Evolutionary conservation across 2,888 invertebrate genomes (phyloP).

Genomic region (Rhagium mordax): DNA sequence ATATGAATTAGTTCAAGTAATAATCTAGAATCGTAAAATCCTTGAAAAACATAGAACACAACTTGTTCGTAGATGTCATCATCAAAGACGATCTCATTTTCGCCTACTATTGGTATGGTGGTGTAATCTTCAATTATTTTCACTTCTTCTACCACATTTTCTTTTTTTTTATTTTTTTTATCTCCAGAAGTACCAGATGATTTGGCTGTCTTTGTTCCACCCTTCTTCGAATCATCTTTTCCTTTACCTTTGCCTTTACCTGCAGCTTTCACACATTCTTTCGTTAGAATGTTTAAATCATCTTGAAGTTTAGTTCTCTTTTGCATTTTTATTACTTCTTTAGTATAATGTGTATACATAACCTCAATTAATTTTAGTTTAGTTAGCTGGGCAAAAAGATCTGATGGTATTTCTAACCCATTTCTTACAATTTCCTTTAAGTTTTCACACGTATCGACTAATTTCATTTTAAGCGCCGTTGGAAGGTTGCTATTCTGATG

Average conservation of each 20-base stretch:
- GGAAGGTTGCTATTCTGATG: slow-evolving; percentile 26
- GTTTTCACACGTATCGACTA: slow-evolving; percentile 14
- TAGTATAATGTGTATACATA: slow-evolving; percentile 55
- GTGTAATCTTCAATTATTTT: slow-evolving; percentile 48
- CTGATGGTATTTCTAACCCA: neutral
- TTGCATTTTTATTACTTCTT: slow-evolving; percentile 49
- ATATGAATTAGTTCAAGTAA: slow-evolving; percentile 47
- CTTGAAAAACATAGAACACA: slow-evolving; percentile 56
- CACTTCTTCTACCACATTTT: slow-evolving; percentile 11
- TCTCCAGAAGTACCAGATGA: neutral
- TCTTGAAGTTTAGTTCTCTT: slow-evolving; percentile 48
- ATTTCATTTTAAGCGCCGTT: slow-evolving; percentile 29
- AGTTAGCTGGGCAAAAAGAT: slow-evolving; percentile 47
- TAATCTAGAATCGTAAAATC: slow-evolving; percentile 50
- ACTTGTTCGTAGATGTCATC: slow-evolving; percentile 56
- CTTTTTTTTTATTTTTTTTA: slow-evolving; percentile 17
- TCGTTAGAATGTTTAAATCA: slow-evolving; percentile 49
- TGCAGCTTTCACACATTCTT: slow-evolving; percentile 36
- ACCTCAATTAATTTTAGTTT: slow-evolving; percentile 59
- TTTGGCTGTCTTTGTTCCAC: neutral
- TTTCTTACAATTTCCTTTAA: neutral
- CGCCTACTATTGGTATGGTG: slow-evolving; percentile 44
- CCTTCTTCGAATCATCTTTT: neutral
- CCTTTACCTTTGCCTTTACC: slow-evolving; percentile 32
- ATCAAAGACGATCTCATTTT: slow-evolving; percentile 54